Evolutionary conservation across 2,888 invertebrate genomes (phyloP), one percentile per base, ranked within the genome.

Genomic region (Halictus quadricinctus): DNA sequence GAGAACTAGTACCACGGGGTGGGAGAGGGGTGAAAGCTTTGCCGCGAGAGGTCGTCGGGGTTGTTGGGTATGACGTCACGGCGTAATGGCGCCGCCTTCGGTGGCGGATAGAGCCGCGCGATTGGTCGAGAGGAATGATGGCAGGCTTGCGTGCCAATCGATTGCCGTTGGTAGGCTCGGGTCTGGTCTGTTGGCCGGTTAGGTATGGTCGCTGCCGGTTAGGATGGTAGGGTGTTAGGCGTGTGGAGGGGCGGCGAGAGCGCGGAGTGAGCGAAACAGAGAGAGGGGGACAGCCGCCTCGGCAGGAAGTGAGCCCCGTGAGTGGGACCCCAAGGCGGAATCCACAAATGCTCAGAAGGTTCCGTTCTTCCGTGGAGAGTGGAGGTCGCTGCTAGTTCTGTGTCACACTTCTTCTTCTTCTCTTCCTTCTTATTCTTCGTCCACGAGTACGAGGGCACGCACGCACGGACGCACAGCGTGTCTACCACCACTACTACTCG

Each of bases 121-220:
- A 94, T 94, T 94, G 94, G 94, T 87, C 78, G 90, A 82, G 75
- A 78, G 91, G 89, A 94, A 94, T 94, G 93, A 94, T 94, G 94
- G 94, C 94, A 94, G 94, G 93, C 94, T 88, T 86, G 91, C 90
- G 89, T 92, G 91, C 94, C 94, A 94, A 94, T 95, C 94, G 95
- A 95, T 94, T 93, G 91, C 86, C 90, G 87, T 85, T 88, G 89
- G 87, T 88, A 87, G 88, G 89, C 90, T 90, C 91, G 88, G 79
- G 86, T 86, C 79, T 81, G 88, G 81, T 85, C 89, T 76, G 84
- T 84, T 87, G 85, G 83, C 88, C 88, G 79, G 81, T 90, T 88
- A 85, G 87, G 89, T 88, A 89, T 88, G 91, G 87, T 90, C 87
- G 91, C 86, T 84, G 84, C 84, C 83, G 72, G 75, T 66, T 43